phyloP scores from a whole-genome alignment of 2,113 vertebrate species.

The Spheniscus mendiculus region DNA sequence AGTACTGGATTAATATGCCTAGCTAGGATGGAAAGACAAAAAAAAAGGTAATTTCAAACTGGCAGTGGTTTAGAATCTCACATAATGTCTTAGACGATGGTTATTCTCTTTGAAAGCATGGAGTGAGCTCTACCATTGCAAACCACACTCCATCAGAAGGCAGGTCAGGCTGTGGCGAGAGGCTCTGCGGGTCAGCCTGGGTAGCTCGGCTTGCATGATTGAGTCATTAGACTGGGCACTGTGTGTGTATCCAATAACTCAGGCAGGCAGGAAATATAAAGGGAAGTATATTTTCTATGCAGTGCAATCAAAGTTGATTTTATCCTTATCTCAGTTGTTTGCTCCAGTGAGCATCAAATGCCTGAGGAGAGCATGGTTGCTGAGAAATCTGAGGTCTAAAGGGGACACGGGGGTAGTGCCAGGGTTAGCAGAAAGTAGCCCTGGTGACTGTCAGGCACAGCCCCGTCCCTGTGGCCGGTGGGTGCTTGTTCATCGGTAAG shows the following conservation, averaged over 20 bases:
- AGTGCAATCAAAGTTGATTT: constrained; percentile 41
- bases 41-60: neutral
- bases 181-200: neutral
- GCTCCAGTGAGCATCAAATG: constrained; percentile 13
- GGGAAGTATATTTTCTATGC: constrained; percentile 51
- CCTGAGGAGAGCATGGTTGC: neutral
- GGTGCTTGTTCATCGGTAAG: neutral
- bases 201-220: neutral
- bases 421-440: neutral
- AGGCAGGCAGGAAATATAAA: constrained; percentile 53
- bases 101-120: neutral
- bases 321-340: constrained; percentile 25
- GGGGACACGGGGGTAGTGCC: neutral
- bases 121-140: neutral
- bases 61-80: neutral
- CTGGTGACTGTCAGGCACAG: neutral
- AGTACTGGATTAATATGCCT: neutral
- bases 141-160: neutral
- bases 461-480: neutral
- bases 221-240: neutral
- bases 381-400: neutral
- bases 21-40: neutral
- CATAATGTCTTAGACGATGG: accelerated
- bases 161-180: neutral
- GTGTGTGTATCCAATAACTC: neutral